Base-by-base conservation (phyloP, 1,140 invertebrate species). In the Lerema accius region DNA sequence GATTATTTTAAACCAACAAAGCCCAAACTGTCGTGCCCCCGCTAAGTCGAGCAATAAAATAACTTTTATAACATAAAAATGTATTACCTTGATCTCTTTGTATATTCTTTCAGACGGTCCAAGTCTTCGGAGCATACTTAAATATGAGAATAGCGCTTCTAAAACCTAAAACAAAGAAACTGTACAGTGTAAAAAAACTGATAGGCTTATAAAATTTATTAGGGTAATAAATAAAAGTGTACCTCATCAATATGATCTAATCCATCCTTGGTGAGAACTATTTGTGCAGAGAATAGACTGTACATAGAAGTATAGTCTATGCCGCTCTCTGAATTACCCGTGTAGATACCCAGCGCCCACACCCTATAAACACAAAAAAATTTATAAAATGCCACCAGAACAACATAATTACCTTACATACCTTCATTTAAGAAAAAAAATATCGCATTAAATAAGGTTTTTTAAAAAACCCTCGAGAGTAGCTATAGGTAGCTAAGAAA, bases 181-280 rank as follows among this genome's bases (percentile, higher is more conserved):
- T n/a, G n/a, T n/a, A n/a, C n/a, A n/a, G n/a, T n/a, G n/a, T n/a
- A n/a, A n/a, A n/a, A n/a, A n/a, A n/a, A n/a, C n/a, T n/a, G n/a
- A n/a, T n/a, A n/a, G 5, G 19, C 19, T 23, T 23, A 23, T 23
- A 23, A 23, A 23, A 3, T 23, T 23, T 2, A 23, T 23, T 23
- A 23, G 19, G n/a, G 2, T 23, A 23, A 23, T 37, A 19, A 11
- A 19, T 39, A 32, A 58, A n/a, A n/a, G n/a, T 49, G 62, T 76
- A 93, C 94, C 67, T 96, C 92, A 40, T 94, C 91, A 9, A 96
- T 76, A 67, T 97, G 93, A 37, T 94, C 83, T 15, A 95, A 91
- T 11, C 97, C 97, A 66, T 96, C 93, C 53, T 96, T 94, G 0
- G 97, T 98, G 2, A 99, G 90, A 16, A 94, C 92, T 10, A 98